Conservation (phyloP, 2,888 invertebrate genomes). For the Noctua janthina region DNA sequence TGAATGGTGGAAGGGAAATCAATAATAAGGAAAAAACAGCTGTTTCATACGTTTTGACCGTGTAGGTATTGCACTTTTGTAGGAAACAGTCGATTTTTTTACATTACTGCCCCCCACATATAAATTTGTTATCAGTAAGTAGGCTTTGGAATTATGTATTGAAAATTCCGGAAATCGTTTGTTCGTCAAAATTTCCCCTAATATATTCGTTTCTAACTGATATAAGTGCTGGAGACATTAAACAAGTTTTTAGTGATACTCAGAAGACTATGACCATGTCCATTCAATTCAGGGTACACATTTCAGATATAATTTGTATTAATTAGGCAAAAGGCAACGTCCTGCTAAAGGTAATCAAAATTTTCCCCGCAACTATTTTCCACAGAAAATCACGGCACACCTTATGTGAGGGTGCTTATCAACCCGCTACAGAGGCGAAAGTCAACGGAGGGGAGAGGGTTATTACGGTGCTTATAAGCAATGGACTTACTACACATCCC, state of each 20-base stretch:
- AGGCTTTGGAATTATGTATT: neutral
- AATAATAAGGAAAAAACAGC: neutral
- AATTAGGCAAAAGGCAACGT: neutral
- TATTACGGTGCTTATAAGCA: constrained; percentile 61
- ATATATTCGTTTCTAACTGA: too few species aligned
- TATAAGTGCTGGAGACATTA: neutral
- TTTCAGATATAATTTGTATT: neutral
- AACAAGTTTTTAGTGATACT: neutral
- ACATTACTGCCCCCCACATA: too few species aligned
- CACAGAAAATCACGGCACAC: constrained; percentile 46
- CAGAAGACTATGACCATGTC: neutral
- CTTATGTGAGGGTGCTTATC: constrained; percentile 56
- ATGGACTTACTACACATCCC: constrained; percentile 52
- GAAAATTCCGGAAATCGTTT: neutral
- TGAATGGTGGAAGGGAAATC: neutral
- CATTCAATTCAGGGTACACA: neutral
- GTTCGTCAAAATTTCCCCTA: too few species aligned
- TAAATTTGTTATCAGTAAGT: too few species aligned
- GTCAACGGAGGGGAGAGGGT: constrained; percentile 66
- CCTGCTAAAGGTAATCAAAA: constrained; percentile 6
- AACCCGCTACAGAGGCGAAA: constrained; percentile 60
- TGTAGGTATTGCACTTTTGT: neutral
- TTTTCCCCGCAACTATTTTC: constrained; percentile 15
- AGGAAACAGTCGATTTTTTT: neutral
- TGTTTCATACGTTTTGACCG: neutral